Base-by-base conservation (phyloP, 2,113 vertebrate species). In the Urocynchramus pylzowi region DNA sequence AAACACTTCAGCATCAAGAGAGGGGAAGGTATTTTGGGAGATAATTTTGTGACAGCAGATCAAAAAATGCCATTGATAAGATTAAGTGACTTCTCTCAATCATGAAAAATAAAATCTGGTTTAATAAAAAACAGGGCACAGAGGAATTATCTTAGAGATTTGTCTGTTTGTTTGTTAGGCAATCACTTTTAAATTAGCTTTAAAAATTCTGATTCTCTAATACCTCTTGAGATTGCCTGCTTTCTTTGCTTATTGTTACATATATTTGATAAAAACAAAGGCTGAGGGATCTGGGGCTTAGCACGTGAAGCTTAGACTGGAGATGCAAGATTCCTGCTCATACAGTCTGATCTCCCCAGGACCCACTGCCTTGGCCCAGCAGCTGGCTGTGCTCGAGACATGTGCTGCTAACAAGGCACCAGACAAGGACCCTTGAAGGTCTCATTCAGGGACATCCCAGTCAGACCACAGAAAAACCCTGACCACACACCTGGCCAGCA, bases 401-500 rank as follows among this genome's bases (percentile, higher is more conserved):
- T 13, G 11, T 4, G 24, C 31, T 78, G 56, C 10, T 2, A 42
- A 20, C 12, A 35, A 45, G 3, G 14, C 54, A 61, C 37, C 37
- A 70, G 19, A 26, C 28, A 63, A 23, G 8, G 42, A 6, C 10
- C 37, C 0, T 0, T 7, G 24, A 54, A 67, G 39, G 23, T 75
- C 17, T 69, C 41, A 6, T 16, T 8, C 0, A 27, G 54, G 5
- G 18, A 52, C 21, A 28, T 63, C n/a, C 19, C 12, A 64, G 39
- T 21, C 39, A 69, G 65, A 39, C 13, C 65, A n/a, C 4, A 21
- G 63, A 60, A 53, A 77, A 79, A 3, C 22, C 23, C 52, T 33
- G 74, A 9, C 11, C 35, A 23, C 0, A 0, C n/a, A 49, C 8
- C 3, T 16, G 19, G 7, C 14, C 49, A 44, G 44, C 16, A 53